These are phyloP conservation scores for Rhinophrynus dorsalis DNA, from an alignment of 2,797 vertebrate genomes.

Conservation along the genomic window DNA sequence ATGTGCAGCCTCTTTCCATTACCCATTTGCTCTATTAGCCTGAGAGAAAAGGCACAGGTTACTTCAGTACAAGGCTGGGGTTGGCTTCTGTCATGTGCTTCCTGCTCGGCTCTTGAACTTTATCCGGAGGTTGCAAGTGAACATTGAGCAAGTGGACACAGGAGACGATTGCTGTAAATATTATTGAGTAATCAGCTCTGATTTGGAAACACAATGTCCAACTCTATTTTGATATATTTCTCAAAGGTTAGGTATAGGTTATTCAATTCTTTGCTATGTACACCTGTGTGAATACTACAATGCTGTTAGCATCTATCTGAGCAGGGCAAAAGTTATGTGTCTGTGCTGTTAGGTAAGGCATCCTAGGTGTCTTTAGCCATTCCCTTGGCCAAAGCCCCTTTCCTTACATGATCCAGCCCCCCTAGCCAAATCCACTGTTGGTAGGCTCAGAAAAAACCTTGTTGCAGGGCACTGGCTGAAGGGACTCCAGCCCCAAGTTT, in stretches of 20 bases:
- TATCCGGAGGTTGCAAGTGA: neutral
- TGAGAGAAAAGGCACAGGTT: no score
- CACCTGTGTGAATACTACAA: neutral
- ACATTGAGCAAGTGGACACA: neutral
- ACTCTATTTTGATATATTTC: neutral
- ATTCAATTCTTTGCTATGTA: neutral
- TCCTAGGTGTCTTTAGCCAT: no score
- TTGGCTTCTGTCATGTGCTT: neutral
- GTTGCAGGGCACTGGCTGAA: no score
- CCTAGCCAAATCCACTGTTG: no score
- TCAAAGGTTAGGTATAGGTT: neutral
- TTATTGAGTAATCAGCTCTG: neutral
- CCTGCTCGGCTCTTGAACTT: neutral
- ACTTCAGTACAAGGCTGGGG: neutral
- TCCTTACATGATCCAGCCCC: no score
- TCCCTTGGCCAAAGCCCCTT: no score
- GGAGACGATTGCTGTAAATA: neutral
- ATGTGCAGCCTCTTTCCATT: no score
- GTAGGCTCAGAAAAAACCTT: no score
- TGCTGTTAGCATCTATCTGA: no score
- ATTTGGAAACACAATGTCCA: constrained; percentile 14
- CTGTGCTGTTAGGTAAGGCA: neutral
- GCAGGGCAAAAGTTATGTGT: neutral
- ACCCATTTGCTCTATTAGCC: no score
- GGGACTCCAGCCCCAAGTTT: no score